Percentiles rank a stretch among this genome's conserved stretches.
Conservation (phyloP, 2,113 vertebrate genomes). For the Xiphophorus hellerii region DNA sequence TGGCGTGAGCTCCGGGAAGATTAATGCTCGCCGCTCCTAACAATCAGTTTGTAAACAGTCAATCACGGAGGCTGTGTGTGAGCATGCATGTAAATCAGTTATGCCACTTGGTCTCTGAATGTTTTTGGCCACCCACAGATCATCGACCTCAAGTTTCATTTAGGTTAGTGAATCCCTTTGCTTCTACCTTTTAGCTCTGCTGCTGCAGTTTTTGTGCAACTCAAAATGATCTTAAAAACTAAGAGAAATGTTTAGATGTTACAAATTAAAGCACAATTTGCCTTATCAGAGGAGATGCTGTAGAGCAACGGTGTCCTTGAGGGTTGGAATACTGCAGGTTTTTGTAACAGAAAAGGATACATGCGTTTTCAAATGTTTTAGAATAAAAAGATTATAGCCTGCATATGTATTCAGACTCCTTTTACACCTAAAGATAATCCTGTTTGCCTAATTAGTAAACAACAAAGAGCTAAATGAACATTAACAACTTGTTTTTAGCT, state of each 20-base stretch:
- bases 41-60: slow-evolving; percentile 73
- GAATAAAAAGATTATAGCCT: background rate
- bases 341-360: background rate
- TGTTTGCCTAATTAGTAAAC: background rate
- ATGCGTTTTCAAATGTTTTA: background rate
- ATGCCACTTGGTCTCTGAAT: slow-evolving; percentile 63
- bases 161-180: slow-evolving; percentile 45
- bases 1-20: slow-evolving; percentile 29
- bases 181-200: slow-evolving; percentile 43
- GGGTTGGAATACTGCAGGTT: too few species aligned
- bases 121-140: slow-evolving; percentile 75
- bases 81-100: slow-evolving; percentile 47
- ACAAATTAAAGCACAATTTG: background rate
- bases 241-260: background rate
- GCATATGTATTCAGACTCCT: background rate
- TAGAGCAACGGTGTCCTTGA: too few species aligned
- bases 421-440: background rate
- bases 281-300: background rate
- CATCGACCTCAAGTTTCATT: slow-evolving; percentile 55
- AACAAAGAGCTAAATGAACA: background rate
- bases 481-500: too few species aligned
- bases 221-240: background rate
- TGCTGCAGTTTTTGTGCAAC: background rate
- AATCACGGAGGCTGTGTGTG: slow-evolving; percentile 49
- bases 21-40: slow-evolving; percentile 46